Evolutionary conservation across 2,797 vertebrate genomes (phyloP).

Genomic region (Aulostomus chinensis): DNA sequence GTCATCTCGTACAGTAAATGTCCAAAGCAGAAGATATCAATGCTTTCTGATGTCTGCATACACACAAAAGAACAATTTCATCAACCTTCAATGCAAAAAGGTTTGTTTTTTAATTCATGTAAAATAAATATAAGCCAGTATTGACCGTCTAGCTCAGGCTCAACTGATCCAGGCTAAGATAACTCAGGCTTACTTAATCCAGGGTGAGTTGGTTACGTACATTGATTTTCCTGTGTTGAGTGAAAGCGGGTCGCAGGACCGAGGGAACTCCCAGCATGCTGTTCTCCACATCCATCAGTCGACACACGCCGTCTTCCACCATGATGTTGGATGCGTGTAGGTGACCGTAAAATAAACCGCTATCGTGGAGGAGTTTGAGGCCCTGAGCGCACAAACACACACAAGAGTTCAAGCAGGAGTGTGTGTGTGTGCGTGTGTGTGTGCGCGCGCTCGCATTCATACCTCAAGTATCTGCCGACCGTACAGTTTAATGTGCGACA

Average conservation of each 20-base stretch:
- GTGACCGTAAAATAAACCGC: slow-evolving; percentile 90
- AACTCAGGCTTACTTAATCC: not conserved
- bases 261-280: slow-evolving; percentile 91
- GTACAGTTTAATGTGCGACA: slow-evolving; percentile 89
- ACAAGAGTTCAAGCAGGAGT: slow-evolving; percentile 1
- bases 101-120: too few relatives aligned
- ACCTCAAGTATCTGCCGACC: slow-evolving; percentile 97
- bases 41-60: slow-evolving; percentile 87
- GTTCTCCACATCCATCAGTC: slow-evolving; percentile 92
- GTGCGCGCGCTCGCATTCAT: slow-evolving; percentile 25
- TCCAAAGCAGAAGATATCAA: slow-evolving; percentile 94
- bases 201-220: slow-evolving; percentile 72
- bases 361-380: slow-evolving; percentile 91
- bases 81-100: too few relatives aligned
- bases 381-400: slow-evolving; percentile 70
- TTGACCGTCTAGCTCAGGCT: too few relatives aligned
- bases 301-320: slow-evolving; percentile 89
- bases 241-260: slow-evolving; percentile 86
- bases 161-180: not conserved
- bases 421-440: not conserved
- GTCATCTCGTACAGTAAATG: slow-evolving; percentile 97
- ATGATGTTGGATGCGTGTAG: slow-evolving; percentile 92
- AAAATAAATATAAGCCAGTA: too few relatives aligned
- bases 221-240: slow-evolving; percentile 94
- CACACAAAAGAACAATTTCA: slow-evolving; percentile 3